Evolutionary conservation across 2,888 invertebrate genomes (phyloP), one percentile per base, ranked within the genome.

Genomic region (Lottia scabra): DNA sequence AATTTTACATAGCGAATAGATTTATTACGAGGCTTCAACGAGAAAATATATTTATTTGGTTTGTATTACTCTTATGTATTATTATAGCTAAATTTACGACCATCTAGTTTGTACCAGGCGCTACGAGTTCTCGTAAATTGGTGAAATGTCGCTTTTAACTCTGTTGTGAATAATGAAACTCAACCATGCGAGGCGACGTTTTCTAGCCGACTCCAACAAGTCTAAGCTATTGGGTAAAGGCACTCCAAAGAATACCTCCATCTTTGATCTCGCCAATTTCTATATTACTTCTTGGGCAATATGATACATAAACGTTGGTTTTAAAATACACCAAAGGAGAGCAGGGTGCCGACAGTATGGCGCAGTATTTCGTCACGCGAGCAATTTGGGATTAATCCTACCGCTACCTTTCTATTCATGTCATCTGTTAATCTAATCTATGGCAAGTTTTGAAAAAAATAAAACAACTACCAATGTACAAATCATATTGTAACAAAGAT

Each of bases 201-300:
- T 38, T 63, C 67, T 16, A 26, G 46, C 44, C 26, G 68, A 63
- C 68, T 69, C 68, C 68, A 63, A 27, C 27, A 27, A 13, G 68
- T 69, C 68, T 69, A 38, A 63, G 63, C 63, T 63, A 69, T 45
- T 63, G 44, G 27, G 68, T 63, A 30, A 38, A 45, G 63, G 68
- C 44, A 27, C 68, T 63, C 63, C 38, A 69, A 45, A 62, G 63
- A 69, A 69, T 69, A 63, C 63, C 23, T 43, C 44, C 26, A 44
- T 62, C 69, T 71, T 72, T 74, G 74, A 74, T 74, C 69, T 71
- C 44, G 67, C 44, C 74, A 74, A 74, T 74, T 74, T 74, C 71
- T 74, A 69, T 68, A 70, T 74, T 74, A 74, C 74, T 56, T 66
- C 48, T 64, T 48, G 26, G 30, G 74, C 56, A 74, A 74, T 64